Conservation (phyloP, 2,888 invertebrate species). For the Craniophora ligustri region DNA sequence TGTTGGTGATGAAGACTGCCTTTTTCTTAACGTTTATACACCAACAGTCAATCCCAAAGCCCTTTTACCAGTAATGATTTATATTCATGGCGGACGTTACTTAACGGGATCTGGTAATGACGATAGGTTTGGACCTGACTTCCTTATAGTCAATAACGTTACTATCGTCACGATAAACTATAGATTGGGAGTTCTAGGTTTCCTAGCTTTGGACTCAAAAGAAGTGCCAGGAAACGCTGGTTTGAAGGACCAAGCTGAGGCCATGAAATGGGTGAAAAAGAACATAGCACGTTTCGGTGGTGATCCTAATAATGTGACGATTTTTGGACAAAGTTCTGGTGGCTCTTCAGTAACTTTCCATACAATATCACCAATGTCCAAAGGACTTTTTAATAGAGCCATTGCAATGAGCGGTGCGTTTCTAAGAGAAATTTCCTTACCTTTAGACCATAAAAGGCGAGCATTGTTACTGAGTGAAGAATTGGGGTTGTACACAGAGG, state of each 20-base stretch:
- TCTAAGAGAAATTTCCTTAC: conserved; percentile 53
- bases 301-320: conserved; percentile 53
- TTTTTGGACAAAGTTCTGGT: conserved; percentile 56
- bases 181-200: conserved; percentile 80
- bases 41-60: conserved; percentile 9
- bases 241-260: conserved; percentile 66
- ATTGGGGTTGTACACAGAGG: conserved; percentile 56
- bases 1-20: conserved; percentile 34
- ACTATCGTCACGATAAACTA: conserved; percentile 78
- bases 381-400: conserved; percentile 56
- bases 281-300: conserved; percentile 55
- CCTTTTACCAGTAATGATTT: conserved; percentile 35
- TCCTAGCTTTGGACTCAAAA: conserved; percentile 79
- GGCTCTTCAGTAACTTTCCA: conserved; percentile 39
- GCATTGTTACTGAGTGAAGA: conserved; percentile 56
- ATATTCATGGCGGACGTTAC: conserved; percentile 23
- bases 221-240: conserved; percentile 88
- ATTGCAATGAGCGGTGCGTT: conserved; percentile 59
- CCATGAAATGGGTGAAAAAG: conserved; percentile 49
- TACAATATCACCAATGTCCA: conserved; percentile 58
- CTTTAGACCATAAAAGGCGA: conserved; percentile 52
- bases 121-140: conserved; percentile 41
- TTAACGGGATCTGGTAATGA: conserved; percentile 22
- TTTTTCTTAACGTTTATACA: conserved; percentile 37
- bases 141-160: conserved; percentile 35